phyloP scores from a whole-genome alignment of 2,113 vertebrate species.

The Calidris pygmaea region DNA sequence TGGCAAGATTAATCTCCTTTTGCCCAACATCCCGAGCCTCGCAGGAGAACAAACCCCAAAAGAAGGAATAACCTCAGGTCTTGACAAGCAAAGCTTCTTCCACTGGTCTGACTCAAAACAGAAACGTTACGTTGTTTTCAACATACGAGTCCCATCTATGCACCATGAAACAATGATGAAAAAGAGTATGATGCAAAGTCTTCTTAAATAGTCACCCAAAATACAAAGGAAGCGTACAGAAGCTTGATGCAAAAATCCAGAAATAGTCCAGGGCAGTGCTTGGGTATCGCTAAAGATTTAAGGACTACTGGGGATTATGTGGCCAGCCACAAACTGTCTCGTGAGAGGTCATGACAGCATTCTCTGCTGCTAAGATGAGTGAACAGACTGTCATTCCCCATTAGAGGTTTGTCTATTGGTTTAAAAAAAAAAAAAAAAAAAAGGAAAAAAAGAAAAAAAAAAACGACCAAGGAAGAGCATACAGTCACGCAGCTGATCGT shows the following conservation, averaged over 20 bases:
- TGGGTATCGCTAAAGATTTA: constrained; percentile 32
- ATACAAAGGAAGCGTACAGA: constrained; percentile 1
- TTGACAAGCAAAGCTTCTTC: background rate
- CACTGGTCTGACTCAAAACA: background rate
- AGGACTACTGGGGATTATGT: constrained; percentile 28
- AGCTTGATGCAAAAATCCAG: constrained; percentile 36
- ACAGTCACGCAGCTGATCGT: constrained; percentile 88
- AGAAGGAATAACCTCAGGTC: background rate
- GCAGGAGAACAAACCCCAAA: background rate
- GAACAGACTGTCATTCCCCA: background rate
- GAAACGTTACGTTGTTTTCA: background rate
- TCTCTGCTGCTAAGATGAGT: background rate
- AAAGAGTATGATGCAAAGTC: background rate
- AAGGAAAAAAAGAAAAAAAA: background rate
- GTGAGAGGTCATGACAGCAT: background rate
- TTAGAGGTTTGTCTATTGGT: background rate
- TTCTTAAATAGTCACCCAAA: constrained; percentile 33
- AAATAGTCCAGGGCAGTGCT: constrained; percentile 23
- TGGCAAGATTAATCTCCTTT: background rate
- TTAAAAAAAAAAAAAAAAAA: background rate
- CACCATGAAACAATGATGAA: background rate
- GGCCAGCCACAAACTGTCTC: constrained; percentile 50
- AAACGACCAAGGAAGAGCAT: background rate
- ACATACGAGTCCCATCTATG: background rate
- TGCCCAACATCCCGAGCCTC: background rate